Conservation (phyloP, 2,113 vertebrate species). For the Phaethon lepturus region DNA sequence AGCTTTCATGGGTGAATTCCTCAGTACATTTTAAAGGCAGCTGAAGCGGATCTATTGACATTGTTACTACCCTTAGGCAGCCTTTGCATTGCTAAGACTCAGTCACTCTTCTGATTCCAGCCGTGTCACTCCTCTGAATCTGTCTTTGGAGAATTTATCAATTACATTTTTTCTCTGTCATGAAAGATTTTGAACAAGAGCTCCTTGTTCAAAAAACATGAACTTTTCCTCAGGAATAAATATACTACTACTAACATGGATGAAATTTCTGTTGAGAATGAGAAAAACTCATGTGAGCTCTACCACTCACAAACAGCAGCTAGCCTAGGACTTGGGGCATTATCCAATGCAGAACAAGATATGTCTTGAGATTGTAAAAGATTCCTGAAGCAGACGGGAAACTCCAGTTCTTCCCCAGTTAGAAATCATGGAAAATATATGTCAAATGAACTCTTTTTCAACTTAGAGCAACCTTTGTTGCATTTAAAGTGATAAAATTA, state of each 20-base stretch:
- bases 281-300: neutral
- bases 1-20: neutral
- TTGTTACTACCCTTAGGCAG: neutral
- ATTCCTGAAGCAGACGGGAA: neutral
- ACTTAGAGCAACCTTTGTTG: neutral
- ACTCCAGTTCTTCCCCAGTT: neutral
- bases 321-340: neutral
- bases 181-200: neutral
- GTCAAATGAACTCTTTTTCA: neutral
- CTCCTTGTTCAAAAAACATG: neutral
- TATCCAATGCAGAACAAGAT: neutral
- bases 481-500: neutral
- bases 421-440: neutral
- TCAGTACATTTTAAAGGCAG: neutral
- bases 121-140: neutral
- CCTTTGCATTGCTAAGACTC: neutral
- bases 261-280: neutral
- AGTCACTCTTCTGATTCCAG: neutral
- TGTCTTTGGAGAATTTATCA: neutral
- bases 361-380: neutral
- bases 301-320: neutral
- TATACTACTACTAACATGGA: neutral
- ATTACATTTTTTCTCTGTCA: neutral
- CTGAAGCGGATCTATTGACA: neutral
- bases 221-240: neutral